A percentile compares a stretch with the other conserved stretches of the same genome.
phyloP scores from a whole-genome alignment of 2,113 vertebrate species.

The Procavia capensis region DNA sequence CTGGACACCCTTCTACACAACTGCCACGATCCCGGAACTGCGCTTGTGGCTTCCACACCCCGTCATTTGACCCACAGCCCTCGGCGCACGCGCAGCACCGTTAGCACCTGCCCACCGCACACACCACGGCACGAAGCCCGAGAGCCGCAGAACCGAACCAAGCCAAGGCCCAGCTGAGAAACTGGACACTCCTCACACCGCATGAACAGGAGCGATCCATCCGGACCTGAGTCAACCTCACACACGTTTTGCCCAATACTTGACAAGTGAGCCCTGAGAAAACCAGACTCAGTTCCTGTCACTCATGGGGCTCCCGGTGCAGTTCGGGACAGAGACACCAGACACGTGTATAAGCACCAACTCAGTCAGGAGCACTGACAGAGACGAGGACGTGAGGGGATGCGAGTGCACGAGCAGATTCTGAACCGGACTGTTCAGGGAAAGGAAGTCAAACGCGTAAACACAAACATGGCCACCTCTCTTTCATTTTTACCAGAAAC shows the following conservation, averaged over 20 bases:
- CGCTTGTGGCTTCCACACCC: neutral
- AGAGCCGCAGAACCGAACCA: neutral
- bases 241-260: neutral
- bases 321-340: neutral
- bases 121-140: neutral
- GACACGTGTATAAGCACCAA: no score
- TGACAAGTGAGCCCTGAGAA: neutral
- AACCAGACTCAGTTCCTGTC: neutral
- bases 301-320: neutral
- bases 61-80: neutral
- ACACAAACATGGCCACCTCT: neutral
- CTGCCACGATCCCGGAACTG: neutral
- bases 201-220: neutral
- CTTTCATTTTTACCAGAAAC: neutral
- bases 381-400: neutral
- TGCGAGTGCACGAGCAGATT: neutral
- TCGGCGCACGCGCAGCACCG: neutral
- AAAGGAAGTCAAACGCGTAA: neutral
- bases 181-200: neutral
- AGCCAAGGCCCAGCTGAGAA: neutral
- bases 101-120: neutral
- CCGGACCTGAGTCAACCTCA: neutral
- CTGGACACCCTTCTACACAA: neutral
- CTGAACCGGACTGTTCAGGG: neutral
- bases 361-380: neutral